Percentiles rank a stretch among this genome's conserved stretches.
Conservation (phyloP, 2,113 vertebrate species). For the Zosterops borbonicus region DNA sequence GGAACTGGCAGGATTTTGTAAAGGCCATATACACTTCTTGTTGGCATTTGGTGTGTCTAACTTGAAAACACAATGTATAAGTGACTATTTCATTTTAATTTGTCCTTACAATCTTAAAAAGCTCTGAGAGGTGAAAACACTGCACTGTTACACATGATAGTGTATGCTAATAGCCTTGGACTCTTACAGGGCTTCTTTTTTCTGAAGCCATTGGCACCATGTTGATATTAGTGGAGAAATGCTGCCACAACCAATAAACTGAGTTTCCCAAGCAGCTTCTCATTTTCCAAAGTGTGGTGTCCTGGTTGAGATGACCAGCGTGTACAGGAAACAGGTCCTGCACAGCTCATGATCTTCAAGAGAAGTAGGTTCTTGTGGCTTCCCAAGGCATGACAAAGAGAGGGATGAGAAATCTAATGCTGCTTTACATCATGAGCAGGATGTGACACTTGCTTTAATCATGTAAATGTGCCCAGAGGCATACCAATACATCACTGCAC, state of each 20-base stretch:
- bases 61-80: neutral
- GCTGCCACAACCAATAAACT: neutral
- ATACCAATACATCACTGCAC: neutral
- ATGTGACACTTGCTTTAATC: slow-evolving; percentile 42
- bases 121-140: neutral
- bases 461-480: neutral
- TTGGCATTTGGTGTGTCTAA: neutral
- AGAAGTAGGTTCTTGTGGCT: neutral
- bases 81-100: neutral
- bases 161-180: neutral
- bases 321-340: neutral
- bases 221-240: neutral
- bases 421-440: neutral
- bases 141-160: neutral
- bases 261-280: neutral
- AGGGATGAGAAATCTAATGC: slow-evolving; percentile 14
- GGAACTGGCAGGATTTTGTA: neutral
- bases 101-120: neutral
- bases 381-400: neutral
- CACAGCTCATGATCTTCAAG: neutral
- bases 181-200: neutral
- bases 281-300: neutral
- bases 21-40: neutral
- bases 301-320: neutral
- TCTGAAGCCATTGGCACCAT: neutral